Percentiles rank a stretch among this genome's conserved stretches.
Conservation (phyloP, 2,797 vertebrate genomes). For the Mastacembelus armatus region DNA sequence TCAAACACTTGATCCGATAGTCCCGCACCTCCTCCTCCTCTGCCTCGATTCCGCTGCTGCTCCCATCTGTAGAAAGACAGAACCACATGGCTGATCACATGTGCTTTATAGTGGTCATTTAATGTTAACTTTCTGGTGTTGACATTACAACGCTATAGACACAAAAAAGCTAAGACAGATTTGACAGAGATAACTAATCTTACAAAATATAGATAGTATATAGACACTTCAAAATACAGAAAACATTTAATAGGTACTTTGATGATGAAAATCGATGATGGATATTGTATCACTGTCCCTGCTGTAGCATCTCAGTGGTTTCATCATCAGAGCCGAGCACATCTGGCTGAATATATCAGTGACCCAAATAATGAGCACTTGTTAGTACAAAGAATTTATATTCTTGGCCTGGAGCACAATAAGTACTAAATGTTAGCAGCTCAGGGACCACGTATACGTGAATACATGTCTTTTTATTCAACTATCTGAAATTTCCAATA, state of each 20-base stretch:
- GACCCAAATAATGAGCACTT: conserved; percentile 24
- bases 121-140: background rate
- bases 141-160: too few species aligned
- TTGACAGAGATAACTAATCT: background rate
- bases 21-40: conserved; percentile 87
- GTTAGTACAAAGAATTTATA: conserved; percentile 8
- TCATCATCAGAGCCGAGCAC: conserved; percentile 37
- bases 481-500: background rate
- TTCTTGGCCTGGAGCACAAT: conserved; percentile 2
- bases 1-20: conserved; percentile 89
- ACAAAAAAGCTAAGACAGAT: background rate
- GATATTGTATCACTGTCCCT: conserved; percentile 3
- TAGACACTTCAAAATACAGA: too few species aligned
- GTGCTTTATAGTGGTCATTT: conserved; percentile 8
- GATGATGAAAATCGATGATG: too few species aligned
- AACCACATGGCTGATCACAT: conserved; percentile 18
- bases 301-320: conserved; percentile 27
- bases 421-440: conserved; percentile 20
- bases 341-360: conserved; percentile 12
- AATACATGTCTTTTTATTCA: background rate
- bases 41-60: conserved; percentile 27
- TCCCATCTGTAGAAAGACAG: conserved; percentile 60
- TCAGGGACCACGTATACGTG: conserved; percentile 19
- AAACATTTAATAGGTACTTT: background rate
- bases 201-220: background rate